A percentile compares a stretch with the other conserved stretches of the same genome.
These are phyloP conservation scores for Metaphire vulgaris DNA, from an alignment of 1,140 invertebrate species.

Conservation along the genomic window DNA sequence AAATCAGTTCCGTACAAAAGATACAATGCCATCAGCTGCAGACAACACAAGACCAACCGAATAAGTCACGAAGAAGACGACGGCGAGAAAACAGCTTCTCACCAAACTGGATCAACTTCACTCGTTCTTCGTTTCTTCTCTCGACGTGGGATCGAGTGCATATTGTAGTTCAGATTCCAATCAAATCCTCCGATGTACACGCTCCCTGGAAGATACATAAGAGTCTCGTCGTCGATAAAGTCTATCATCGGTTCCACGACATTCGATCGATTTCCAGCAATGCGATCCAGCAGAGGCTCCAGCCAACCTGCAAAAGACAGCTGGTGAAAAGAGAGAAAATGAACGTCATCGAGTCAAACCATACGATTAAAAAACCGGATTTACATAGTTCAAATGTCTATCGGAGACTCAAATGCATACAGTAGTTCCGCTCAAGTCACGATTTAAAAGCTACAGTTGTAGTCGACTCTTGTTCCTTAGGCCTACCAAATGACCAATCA, in stretches of 20 bases:
- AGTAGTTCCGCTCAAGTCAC: no score
- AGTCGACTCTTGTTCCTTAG: no score
- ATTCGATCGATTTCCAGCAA: constrained; percentile 76
- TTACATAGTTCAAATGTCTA: no score
- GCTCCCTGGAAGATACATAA: constrained; percentile 54
- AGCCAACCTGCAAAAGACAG: constrained; percentile 75
- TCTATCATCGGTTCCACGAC: constrained; percentile 87
- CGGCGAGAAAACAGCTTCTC: no score
- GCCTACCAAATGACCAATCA: no score
- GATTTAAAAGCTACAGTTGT: no score
- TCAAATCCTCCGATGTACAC: constrained; percentile 81
- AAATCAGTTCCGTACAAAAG: not conserved
- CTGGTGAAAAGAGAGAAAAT: not conserved
- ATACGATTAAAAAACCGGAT: not conserved
- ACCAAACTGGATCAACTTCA: constrained; percentile 74
- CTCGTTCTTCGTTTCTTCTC: constrained; percentile 65
- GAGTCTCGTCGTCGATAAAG: constrained; percentile 93
- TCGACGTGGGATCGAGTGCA: constrained; percentile 58
- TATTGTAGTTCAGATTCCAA: constrained; percentile 79
- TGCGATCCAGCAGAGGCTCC: constrained; percentile 88
- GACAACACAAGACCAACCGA: not conserved
- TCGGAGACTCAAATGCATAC: no score
- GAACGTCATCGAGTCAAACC: not conserved
- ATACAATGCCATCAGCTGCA: not conserved
- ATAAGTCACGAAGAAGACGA: not conserved